Evolutionary conservation across 2,797 vertebrate genomes (phyloP), one percentile per base, ranked within the genome.

Genomic region (Rachycentron canadum): DNA sequence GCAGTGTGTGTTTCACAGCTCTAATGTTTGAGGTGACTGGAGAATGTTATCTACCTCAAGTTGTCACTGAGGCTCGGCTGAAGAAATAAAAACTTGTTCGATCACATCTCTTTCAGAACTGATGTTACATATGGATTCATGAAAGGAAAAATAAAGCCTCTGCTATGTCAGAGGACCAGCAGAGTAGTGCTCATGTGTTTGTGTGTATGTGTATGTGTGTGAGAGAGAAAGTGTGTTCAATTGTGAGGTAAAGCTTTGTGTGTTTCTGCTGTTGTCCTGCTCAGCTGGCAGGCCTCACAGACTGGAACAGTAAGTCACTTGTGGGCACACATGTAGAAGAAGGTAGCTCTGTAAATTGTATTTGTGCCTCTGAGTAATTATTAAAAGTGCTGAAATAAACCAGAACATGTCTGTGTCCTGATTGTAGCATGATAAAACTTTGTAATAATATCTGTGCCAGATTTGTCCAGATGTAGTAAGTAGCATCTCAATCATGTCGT

Each of bases 351-450:
- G 89, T 91, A 88, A 89, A 84, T 79, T 87, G 87, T 91, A 91
- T 90, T 82, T 94, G 94, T 95, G 93, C 94, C 94, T 95, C 92
- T 91, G 76, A 93, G 87, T 93, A 91, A 94, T 87, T 80, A 95
- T 92, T 94, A 93, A 94, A 95, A 93, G 79, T 92, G 84, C 90
- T 95, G 82, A 92, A 90, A 73, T 80, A 86, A 78, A 76, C 34
- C 19, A n/a, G 1, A 19, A 52, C 10, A 0, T 11, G 32, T 63
- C 6, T 56, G 40, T 25, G 56, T 76, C 38, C 17, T 73, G 19
- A 41, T 71, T 84, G 38, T 64, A 0, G 14, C 13, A n/a, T n/a
- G n/a, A n/a, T n/a, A n/a, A n/a, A n/a, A n/a, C n/a, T n/a, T n/a
- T n/a, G n/a, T n/a, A n/a, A n/a, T n/a, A n/a, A n/a, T n/a, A n/a